Evolutionary conservation across 92 coral and sea anemone genomes (phyloP).

Genomic region (Isaurus tuberculatus): DNA sequence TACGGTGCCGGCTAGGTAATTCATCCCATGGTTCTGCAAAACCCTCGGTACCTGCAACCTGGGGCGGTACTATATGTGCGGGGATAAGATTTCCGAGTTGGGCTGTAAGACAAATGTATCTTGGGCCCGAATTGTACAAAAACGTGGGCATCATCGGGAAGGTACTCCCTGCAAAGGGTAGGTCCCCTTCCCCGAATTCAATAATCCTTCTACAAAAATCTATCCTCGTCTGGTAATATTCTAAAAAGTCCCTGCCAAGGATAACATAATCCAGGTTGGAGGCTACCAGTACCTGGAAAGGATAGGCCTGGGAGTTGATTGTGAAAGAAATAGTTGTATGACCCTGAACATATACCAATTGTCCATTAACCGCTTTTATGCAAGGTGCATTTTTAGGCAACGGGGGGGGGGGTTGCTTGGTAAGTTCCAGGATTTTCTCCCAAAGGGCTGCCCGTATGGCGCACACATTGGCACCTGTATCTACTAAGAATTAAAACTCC

Average conservation of each 20-base stretch:
- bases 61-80: not conserved
- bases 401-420: not conserved
- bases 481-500: slow-evolving; percentile 29
- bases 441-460: slow-evolving; percentile 35
- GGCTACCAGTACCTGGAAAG: slow-evolving; percentile 18
- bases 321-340: not conserved
- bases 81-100: slow-evolving; percentile 1
- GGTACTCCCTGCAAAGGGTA: not conserved
- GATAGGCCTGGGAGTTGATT: not conserved
- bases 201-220: not conserved
- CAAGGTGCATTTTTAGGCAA: not conserved
- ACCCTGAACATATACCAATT: slow-evolving; percentile 3
- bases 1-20: not conserved
- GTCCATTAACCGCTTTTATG: slow-evolving; percentile 8
- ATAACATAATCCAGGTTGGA: slow-evolving; percentile 1
- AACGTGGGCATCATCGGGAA: not conserved
- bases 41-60: not conserved
- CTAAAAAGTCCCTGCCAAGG: slow-evolving; percentile 34
- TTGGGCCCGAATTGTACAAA: not conserved
- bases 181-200: not conserved
- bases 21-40: not conserved
- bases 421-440: not conserved
- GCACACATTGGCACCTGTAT: slow-evolving; percentile 58
- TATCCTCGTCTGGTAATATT: slow-evolving; percentile 2
- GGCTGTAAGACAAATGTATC: slow-evolving; percentile 14